A percentile compares a stretch with the other conserved stretches of the same genome.
These are phyloP conservation scores for Thryonomys swinderianus DNA, from an alignment of 2,113 vertebrate genomes.

Conservation along the genomic window DNA sequence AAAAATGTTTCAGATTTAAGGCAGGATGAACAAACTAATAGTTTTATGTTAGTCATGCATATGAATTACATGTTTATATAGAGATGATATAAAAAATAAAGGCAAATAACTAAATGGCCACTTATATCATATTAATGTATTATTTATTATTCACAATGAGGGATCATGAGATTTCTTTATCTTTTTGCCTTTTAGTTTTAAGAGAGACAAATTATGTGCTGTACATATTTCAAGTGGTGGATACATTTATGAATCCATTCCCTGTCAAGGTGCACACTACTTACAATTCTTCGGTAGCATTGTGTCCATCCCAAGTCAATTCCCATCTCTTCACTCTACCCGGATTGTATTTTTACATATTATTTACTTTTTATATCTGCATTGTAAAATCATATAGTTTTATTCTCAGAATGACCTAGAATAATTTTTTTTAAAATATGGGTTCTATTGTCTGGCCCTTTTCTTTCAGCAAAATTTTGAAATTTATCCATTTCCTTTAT, in stretches of 20 bases:
- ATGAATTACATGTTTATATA: background rate
- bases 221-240: background rate
- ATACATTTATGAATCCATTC: background rate
- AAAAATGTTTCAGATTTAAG: background rate
- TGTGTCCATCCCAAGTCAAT: background rate
- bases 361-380: background rate
- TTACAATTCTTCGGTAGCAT: background rate
- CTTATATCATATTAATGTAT: background rate
- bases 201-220: background rate
- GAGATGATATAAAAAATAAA: background rate
- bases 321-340: background rate
- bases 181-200: background rate
- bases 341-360: background rate
- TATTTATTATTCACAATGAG: background rate
- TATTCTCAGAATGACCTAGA: background rate
- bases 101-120: background rate
- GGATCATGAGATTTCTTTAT: background rate
- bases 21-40: background rate
- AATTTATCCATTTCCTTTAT: background rate
- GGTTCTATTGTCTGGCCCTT: background rate
- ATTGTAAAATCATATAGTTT: background rate
- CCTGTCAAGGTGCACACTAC: background rate
- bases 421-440: background rate
- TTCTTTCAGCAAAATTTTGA: background rate
- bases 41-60: background rate